Conservation (phyloP, 2,113 vertebrate species). For the Centropus unirufus region DNA sequence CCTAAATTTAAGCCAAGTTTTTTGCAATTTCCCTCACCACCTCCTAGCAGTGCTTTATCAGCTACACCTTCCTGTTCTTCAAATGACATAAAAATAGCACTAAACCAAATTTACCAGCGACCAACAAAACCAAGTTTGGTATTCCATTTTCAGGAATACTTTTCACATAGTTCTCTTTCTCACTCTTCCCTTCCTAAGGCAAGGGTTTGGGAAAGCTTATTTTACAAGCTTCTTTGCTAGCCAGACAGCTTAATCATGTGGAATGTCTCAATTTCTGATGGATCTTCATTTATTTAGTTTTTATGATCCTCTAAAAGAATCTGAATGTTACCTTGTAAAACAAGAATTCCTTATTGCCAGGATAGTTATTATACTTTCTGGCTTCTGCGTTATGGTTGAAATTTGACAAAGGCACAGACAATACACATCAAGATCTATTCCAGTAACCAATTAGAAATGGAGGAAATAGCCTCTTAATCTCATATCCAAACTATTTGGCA, state of each 20-base stretch:
- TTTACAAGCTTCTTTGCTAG: not conserved
- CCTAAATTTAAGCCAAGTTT: not conserved
- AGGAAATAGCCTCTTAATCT: not conserved
- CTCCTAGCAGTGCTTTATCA: not conserved
- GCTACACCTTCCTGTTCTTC: not conserved
- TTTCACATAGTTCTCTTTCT: not conserved
- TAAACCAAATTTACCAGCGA: not conserved
- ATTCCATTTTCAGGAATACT: not conserved
- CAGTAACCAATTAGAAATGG: not conserved
- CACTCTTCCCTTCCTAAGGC: not conserved
- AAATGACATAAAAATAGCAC: not conserved
- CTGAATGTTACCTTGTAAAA: not conserved
- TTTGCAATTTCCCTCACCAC: not conserved
- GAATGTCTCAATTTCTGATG: not conserved
- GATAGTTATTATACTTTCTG: not conserved
- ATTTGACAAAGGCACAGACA: not conserved
- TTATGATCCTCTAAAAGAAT: slow-evolving; percentile 8
- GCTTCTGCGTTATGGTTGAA: not conserved
- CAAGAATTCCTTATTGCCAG: not conserved
- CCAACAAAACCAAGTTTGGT: not conserved
- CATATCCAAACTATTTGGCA: not conserved
- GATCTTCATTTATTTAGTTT: slow-evolving; percentile 22
- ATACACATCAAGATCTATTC: not conserved
- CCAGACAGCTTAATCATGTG: not conserved
- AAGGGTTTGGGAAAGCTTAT: not conserved